Evolutionary conservation across 2,113 vertebrate species (phyloP).

Genomic region (Corythoichthys haematopterus): DNA sequence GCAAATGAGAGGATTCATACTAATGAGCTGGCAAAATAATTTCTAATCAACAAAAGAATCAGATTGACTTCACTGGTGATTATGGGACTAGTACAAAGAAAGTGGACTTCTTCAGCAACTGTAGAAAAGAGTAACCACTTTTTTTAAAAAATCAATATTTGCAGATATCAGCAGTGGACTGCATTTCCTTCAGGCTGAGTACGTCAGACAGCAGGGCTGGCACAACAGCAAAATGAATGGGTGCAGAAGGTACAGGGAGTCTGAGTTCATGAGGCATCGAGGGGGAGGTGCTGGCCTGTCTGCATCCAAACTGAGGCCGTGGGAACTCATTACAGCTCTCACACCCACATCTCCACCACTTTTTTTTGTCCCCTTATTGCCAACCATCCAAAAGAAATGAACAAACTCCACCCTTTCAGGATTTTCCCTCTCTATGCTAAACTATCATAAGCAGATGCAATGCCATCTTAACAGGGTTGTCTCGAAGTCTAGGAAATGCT

Average conservation of each 20-base stretch:
- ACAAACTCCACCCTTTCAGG: conserved; percentile 72
- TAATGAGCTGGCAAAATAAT: conserved; percentile 67
- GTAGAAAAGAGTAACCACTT: conserved; percentile 28
- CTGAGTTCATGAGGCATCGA: conserved; percentile 59
- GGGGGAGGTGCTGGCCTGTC: conserved; percentile 82
- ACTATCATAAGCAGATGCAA: conserved; percentile 65
- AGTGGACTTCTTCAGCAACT: conserved; percentile 38
- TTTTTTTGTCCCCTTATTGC: conserved; percentile 67
- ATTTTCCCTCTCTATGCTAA: conserved; percentile 60
- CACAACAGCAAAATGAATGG: conserved; percentile 82
- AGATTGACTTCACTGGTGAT: conserved; percentile 42
- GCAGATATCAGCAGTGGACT: conserved; percentile 84
- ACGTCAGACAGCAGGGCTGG: conserved; percentile 80
- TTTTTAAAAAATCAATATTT: conserved; percentile 79
- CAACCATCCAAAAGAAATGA: conserved; percentile 73
- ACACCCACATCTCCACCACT: conserved; percentile 56
- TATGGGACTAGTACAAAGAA: conserved; percentile 22
- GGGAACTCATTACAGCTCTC: conserved; percentile 70
- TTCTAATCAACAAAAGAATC: conserved; percentile 57
- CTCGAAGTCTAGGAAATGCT: conserved; percentile 58
- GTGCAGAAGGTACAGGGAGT: conserved; percentile 59
- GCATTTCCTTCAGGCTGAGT: conserved; percentile 70
- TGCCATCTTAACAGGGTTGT: conserved; percentile 65
- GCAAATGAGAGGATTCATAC: conserved; percentile 68
- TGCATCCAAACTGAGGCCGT: conserved; percentile 70